Evolutionary conservation across 2,888 invertebrate genomes (phyloP).

Genomic region (Galeopsomyia nigrocyanea): DNA sequence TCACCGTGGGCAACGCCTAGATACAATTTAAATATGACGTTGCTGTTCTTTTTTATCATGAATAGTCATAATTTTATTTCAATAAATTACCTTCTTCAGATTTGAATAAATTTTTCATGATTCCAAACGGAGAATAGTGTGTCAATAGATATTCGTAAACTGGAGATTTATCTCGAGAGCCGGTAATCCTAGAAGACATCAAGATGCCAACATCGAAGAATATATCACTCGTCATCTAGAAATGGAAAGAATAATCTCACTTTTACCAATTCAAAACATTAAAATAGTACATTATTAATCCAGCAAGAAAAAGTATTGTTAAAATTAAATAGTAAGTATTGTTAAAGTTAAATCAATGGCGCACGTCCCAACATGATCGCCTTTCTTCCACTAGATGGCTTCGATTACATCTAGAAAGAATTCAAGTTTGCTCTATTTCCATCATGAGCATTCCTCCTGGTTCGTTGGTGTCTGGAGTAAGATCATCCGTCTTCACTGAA

Average conservation of each 20-base stretch:
- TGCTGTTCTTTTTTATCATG: neutral
- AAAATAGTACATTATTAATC: too few relatives aligned
- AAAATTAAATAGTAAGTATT: conserved; percentile 10
- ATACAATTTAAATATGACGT: conserved; percentile 7
- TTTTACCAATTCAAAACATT: too few relatives aligned
- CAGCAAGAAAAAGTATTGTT: too few relatives aligned
- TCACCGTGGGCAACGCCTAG: conserved; percentile 70
- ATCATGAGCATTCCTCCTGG: too few relatives aligned
- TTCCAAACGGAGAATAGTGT: conserved; percentile 56
- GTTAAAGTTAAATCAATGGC: neutral
- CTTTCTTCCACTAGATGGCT: too few relatives aligned
- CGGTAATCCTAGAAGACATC: conserved; percentile 57
- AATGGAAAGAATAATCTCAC: neutral
- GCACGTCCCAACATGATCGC: too few relatives aligned
- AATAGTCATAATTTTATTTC: too few relatives aligned
- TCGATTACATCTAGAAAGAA: too few relatives aligned
- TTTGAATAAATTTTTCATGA: conserved; percentile 57
- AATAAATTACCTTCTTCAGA: conserved; percentile 52
- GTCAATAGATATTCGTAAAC: conserved; percentile 61
- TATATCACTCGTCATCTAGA: conserved; percentile 59
- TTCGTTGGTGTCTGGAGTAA: too few relatives aligned
- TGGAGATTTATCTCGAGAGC: conserved; percentile 54
- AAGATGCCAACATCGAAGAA: conserved; percentile 51
- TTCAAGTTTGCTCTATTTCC: too few relatives aligned
- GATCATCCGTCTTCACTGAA: too few relatives aligned